A percentile compares a stretch with the other conserved stretches of the same genome.
These are phyloP conservation scores for Parasteatoda lunata DNA, from an alignment of 2,888 invertebrate genomes.

Conservation along the genomic window DNA sequence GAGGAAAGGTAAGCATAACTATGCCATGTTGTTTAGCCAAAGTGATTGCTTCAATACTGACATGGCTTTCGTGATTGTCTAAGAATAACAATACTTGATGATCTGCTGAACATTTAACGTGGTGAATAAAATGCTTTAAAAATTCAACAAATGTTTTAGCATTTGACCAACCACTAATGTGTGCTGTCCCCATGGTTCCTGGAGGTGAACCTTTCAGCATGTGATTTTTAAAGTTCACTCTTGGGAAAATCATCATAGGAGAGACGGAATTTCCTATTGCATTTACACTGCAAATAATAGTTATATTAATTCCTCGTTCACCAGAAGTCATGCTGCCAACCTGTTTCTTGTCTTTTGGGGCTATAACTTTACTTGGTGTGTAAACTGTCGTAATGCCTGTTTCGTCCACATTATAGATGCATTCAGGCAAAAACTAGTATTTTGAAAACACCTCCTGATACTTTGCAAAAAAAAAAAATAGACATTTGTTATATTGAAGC, in stretches of 20 bases:
- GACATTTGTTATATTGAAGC: slow-evolving; percentile 33
- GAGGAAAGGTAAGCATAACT: slow-evolving; percentile 74
- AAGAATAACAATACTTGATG: slow-evolving; percentile 15
- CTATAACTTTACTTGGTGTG: slow-evolving; percentile 11
- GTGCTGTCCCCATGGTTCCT: slow-evolving; percentile 78
- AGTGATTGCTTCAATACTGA: slow-evolving; percentile 3
- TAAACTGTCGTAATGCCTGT: slow-evolving; percentile 32
- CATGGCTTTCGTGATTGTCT: slow-evolving; percentile 30
- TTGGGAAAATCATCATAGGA: slow-evolving; percentile 74
- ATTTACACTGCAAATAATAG: slow-evolving; percentile 71
- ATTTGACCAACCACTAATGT: slow-evolving; percentile 22
- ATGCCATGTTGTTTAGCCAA: slow-evolving; percentile 71
- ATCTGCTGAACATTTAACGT: slow-evolving; percentile 20
- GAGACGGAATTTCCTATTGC: slow-evolving; percentile 73
- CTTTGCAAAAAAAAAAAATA: slow-evolving; percentile 34
- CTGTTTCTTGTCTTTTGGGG: slow-evolving; percentile 30
- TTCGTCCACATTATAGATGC: slow-evolving; percentile 39
- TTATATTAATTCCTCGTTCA: slow-evolving; percentile 27
- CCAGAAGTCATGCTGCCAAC: slow-evolving; percentile 33
- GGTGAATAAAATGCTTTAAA: slow-evolving; percentile 28
- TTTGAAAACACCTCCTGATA: slow-evolving; percentile 13
- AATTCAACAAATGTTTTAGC: slow-evolving; percentile 28
- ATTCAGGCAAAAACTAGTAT: slow-evolving; percentile 30
- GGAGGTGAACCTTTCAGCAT: slow-evolving; percentile 81
- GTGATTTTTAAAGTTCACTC: slow-evolving; percentile 77